A percentile compares a stretch with the other conserved stretches of the same genome.
Conservation (phyloP, 1,140 invertebrate genomes). For the Panagrolaimus sp. region DNA sequence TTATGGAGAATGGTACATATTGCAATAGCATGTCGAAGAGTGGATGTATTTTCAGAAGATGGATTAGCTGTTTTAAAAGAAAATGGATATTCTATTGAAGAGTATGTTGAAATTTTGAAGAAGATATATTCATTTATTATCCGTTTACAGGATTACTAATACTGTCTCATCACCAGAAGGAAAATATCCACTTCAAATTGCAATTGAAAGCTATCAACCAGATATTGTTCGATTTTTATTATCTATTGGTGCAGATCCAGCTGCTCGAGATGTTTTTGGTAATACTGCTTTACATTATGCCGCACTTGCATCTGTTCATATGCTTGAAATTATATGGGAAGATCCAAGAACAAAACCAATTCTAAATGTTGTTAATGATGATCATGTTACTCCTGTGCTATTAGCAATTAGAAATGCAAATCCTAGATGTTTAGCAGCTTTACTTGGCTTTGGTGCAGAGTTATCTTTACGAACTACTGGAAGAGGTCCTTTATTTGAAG, state of each 20-base stretch:
- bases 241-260: conserved; percentile 42
- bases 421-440: conserved; percentile 45
- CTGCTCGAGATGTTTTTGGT: conserved; percentile 40
- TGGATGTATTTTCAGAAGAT: conserved; percentile 36
- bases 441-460: conserved; percentile 31
- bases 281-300: conserved; percentile 53
- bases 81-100: conserved; percentile 43
- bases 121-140: conserved; percentile 12
- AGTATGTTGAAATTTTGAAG: conserved; percentile 21
- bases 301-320: conserved; percentile 47
- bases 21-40: conserved; percentile 35
- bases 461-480: conserved; percentile 34
- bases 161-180: conserved; percentile 46
- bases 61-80: conserved; percentile 29
- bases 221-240: conserved; percentile 46
- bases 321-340: conserved; percentile 51
- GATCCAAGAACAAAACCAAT: conserved; percentile 35
- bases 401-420: conserved; percentile 55
- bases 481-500: conserved; percentile 53
- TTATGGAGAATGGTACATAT: conserved; percentile 43
- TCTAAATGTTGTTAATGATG: conserved; percentile 52
- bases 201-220: conserved; percentile 49
- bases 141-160: conserved; percentile 35
- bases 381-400: conserved; percentile 43
- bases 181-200: conserved; percentile 51